Base-by-base conservation (phyloP, 2,797 vertebrate species). In the Malurus leucopterus region DNA sequence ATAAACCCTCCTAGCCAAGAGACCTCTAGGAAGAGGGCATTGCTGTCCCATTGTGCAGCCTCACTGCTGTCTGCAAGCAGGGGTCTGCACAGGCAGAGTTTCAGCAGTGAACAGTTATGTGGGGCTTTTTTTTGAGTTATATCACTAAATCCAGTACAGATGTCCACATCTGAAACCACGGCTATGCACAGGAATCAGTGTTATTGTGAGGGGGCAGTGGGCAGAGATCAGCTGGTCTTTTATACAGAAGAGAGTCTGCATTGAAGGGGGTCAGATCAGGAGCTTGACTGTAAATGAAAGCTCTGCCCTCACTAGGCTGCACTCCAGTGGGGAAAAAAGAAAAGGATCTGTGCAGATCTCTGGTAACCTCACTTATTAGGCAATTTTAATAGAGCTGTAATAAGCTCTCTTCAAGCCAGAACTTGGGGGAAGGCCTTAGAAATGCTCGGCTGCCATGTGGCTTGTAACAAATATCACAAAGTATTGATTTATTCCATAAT, bases 401-500 rank as follows among this genome's bases (percentile, higher is more conserved):
- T 77, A 71, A 84, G 61, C 67, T 92, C 19, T 40, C 73, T 84
- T 86, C 84, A 86, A 93, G 82, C 67, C 93, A 94, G 73, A 75
- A 44, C 63, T 83, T 89, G 67, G 88, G 88, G 71, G 84, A 93
- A 92, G 63, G 59, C 41, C 63, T 92, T 87, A 85, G 82, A 94
- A 95, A 90, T 59, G 59, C 59, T 94, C 70, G 64, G 73, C 82
- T 85, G 90, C 95, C 91, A 92, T 89, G 91, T 93, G 93, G 86
- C 84, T 94, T 93, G 76, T 95, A 91, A 81, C 82, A 92, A 94
- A 78, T 91, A 91, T 89, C 76, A 91, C 87, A 12, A 87, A 89
- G 76, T 94, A 93, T 95, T 93, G 93, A 91, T 95, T 92, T 90
- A 85, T 94, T 88, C 87, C 71, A 73, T 79, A 92, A 88, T 79